phyloP scores from a whole-genome alignment of 2,888 invertebrate genomes.

The Hipparchia semele region DNA sequence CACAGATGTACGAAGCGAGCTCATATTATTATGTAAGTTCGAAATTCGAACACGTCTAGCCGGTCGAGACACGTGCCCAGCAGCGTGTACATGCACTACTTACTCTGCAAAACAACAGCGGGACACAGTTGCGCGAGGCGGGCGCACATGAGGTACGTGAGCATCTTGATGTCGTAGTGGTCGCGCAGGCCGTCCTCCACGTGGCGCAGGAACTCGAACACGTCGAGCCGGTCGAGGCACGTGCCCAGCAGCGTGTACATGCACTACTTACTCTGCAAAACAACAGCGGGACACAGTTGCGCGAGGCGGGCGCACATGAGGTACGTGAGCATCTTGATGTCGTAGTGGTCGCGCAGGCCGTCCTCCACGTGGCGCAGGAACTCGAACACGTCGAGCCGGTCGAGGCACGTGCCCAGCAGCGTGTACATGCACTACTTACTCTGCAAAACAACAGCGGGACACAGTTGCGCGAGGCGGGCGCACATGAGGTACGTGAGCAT shows the following conservation, averaged over 20 bases:
- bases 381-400: too few species aligned
- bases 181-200: slow-evolving; percentile 97
- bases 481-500: too few species aligned
- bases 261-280: too few species aligned
- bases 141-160: slow-evolving; percentile 99
- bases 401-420: too few species aligned
- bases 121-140: slow-evolving; percentile 96
- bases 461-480: too few species aligned
- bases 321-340: too few species aligned
- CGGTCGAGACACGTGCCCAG: slow-evolving; percentile 97
- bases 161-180: slow-evolving; percentile 98
- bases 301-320: too few species aligned
- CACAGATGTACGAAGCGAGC: slow-evolving; percentile 96
- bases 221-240: slow-evolving; percentile 97
- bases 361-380: too few species aligned
- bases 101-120: slow-evolving; percentile 95
- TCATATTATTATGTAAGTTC: slow-evolving; percentile 99
- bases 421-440: too few species aligned
- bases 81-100: slow-evolving; percentile 89
- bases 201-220: slow-evolving; percentile 98
- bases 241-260: slow-evolving; percentile 99
- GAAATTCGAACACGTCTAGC: slow-evolving; percentile 98
- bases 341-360: too few species aligned
- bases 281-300: too few species aligned
- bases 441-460: too few species aligned